Evolutionary conservation across 2,888 invertebrate genomes (phyloP), one percentile per base, ranked within the genome.

Genomic region (Lepidochrysops patricia): DNA sequence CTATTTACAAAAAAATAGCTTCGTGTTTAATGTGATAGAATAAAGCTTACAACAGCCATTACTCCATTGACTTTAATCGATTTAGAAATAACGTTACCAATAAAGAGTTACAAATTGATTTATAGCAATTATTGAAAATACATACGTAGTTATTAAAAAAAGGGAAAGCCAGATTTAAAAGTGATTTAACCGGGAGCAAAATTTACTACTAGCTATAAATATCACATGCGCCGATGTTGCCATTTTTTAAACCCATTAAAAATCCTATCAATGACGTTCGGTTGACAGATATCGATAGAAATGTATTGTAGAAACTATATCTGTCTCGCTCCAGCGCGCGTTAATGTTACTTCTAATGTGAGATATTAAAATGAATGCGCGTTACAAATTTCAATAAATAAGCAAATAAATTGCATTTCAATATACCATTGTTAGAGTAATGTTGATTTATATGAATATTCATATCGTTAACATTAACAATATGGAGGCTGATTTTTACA

Each of bases 361-460:
- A 57, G 19, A 27, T 59, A 60, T 52, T 50, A 74, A 75, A 75
- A 77, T 79, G 77, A 79, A 75, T 77, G 76, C 73, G 84, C 84
- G 80, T 82, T 80, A 84, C 87, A 84, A 87, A 88, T 88, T 88
- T 83, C 79, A 83, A 84, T 85, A 86, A 87, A 87, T 84, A 84
- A 82, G 80, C 83, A 83, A 85, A 84, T 88, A 87, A 85, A 87
- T 88, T 83, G 85, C 77, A 74, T 77, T 75, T 73, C 84, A 79
- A 86, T 88, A 87, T 81, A 85, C 72, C 63, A 82, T 85, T 85
- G 85, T 87, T 81, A 77, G 68, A 73, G 72, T 79, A 79, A 82
- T 82, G 73, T 80, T 87, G 88, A 89, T 86, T 88, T 88, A 88
- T 87, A 87, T 89, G 88, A 88, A 89, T 89, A 89, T 89, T 87